phyloP scores from a whole-genome alignment of 2,113 vertebrate genomes.

The Thamnaconus septentrionalis region DNA sequence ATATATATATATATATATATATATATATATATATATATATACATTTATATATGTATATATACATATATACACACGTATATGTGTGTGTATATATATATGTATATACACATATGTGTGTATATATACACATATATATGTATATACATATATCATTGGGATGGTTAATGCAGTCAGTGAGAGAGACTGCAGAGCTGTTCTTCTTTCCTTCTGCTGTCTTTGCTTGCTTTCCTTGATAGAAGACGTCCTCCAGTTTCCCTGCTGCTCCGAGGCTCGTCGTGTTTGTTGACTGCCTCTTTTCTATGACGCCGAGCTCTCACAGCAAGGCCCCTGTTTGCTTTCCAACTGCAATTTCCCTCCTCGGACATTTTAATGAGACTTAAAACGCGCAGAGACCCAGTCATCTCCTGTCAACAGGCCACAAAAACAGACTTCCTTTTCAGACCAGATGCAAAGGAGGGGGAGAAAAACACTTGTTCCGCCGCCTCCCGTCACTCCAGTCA shows the following conservation, averaged over 20 bases:
- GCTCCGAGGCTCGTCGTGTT: slow-evolving; percentile 29
- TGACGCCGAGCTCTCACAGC: slow-evolving; percentile 25
- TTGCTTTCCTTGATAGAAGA: background rate
- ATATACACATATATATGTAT: no score
- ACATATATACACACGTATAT: no score
- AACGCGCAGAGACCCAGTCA: slow-evolving; percentile 48
- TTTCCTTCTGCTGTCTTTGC: slow-evolving; percentile 14
- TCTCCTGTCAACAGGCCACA: slow-evolving; percentile 45
- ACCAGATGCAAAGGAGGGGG: slow-evolving; percentile 28
- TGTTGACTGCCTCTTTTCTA: slow-evolving; percentile 8
- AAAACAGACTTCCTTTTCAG: slow-evolving; percentile 37
- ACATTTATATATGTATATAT: no score
- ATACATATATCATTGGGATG: background rate
- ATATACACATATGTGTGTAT: no score
- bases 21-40: no score
- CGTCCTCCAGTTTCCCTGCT: background rate
- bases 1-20: no score
- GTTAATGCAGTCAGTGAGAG: slow-evolving; percentile 43
- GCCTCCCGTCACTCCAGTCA: slow-evolving; percentile 33
- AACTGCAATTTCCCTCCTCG: background rate
- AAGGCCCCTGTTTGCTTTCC: slow-evolving; percentile 19
- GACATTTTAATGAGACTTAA: slow-evolving; percentile 35
- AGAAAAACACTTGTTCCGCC: slow-evolving; percentile 27
- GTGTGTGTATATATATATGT: no score
- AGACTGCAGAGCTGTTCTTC: slow-evolving; percentile 1